Evolutionary conservation across 1,140 invertebrate species (phyloP).

Genomic region (Panulirus ornatus): DNA sequence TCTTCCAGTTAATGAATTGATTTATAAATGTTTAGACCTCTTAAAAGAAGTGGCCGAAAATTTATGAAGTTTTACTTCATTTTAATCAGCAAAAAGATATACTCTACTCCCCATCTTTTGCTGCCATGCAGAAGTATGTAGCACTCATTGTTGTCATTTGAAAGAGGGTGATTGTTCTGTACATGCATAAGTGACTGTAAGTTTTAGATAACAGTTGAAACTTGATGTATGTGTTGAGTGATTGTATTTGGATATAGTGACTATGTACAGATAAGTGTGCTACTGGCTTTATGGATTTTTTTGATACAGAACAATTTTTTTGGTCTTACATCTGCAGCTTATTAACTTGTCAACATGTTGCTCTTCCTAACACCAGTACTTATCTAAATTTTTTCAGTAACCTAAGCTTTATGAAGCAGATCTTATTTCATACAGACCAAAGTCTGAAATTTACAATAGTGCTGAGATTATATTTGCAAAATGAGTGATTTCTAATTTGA

Average conservation of each 20-base stretch:
- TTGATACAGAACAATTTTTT: neutral
- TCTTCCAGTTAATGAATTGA: too few relatives aligned
- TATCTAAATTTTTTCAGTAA: too few relatives aligned
- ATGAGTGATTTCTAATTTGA: too few relatives aligned
- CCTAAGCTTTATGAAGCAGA: too few relatives aligned
- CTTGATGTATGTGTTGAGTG: neutral
- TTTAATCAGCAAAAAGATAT: too few relatives aligned
- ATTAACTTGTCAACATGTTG: neutral
- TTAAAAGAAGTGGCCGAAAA: too few relatives aligned
- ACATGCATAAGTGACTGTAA: neutral
- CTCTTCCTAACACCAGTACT: neutral
- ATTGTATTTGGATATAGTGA: neutral
- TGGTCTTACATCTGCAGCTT: neutral
- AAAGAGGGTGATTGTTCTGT: neutral
- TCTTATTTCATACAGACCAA: too few relatives aligned
- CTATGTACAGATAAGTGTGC: constrained; percentile 1
- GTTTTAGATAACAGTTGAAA: neutral
- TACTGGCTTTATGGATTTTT: constrained; percentile 2
- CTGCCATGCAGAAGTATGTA: neutral
- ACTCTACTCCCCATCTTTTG: neutral
- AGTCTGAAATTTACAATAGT: too few relatives aligned
- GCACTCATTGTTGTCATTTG: too few relatives aligned
- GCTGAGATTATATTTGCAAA: too few relatives aligned
- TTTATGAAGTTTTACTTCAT: too few relatives aligned
- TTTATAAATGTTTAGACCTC: too few relatives aligned